Evolutionary conservation across 2,888 invertebrate genomes (phyloP).

Genomic region (Corbicula japonica): DNA sequence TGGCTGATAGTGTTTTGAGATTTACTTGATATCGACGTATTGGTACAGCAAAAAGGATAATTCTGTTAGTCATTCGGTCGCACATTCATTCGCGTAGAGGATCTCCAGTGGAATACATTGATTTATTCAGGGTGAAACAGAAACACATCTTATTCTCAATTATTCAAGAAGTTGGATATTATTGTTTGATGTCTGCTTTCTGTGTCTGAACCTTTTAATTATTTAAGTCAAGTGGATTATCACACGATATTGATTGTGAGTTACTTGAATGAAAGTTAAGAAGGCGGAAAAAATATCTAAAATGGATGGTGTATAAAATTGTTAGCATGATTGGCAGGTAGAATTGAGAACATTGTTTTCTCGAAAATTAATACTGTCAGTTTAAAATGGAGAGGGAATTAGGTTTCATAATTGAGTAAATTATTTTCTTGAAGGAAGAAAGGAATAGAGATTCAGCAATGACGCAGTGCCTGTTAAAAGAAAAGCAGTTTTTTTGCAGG

Average conservation of each 20-base stretch:
- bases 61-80: constrained; percentile 27
- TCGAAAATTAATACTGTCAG: background rate
- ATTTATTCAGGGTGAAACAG: constrained; percentile 7
- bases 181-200: too few species aligned
- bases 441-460: constrained; percentile 60
- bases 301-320: constrained; percentile 13
- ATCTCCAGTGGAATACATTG: constrained; percentile 29
- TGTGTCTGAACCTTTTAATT: background rate
- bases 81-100: constrained; percentile 29
- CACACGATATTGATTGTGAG: background rate
- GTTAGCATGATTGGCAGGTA: constrained; percentile 8
- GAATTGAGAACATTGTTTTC: background rate
- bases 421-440: constrained; percentile 10
- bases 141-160: constrained; percentile 23
- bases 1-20: too few species aligned
- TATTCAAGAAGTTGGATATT: constrained; percentile 20
- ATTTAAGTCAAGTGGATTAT: constrained; percentile 17
- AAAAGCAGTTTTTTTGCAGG: constrained; percentile 92
- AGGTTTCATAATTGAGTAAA: constrained; percentile 18
- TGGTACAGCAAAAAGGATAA: too few species aligned
- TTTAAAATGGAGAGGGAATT: constrained; percentile 9
- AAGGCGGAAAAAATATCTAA: background rate
- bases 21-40: constrained; percentile 36
- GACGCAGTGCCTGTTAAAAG: constrained; percentile 82
- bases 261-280: constrained; percentile 2